Conservation (phyloP, 2,888 invertebrate species). For the Odontocerum albicorne region DNA sequence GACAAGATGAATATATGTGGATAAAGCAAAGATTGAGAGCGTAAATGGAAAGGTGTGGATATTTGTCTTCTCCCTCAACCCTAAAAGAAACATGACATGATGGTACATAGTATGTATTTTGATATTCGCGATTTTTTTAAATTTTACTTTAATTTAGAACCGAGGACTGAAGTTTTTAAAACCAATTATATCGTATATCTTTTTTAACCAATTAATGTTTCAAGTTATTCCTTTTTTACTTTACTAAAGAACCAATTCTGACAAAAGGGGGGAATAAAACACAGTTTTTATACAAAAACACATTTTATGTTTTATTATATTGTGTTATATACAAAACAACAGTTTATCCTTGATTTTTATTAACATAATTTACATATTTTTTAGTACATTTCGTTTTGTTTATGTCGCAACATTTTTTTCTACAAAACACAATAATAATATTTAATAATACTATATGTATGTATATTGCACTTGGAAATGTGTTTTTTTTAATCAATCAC, state of each 20-base stretch:
- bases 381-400: slow-evolving; percentile 17
- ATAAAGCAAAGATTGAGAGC: too few relatives aligned
- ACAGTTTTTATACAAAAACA: slow-evolving; percentile 30
- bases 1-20: too few relatives aligned
- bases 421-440: not conserved
- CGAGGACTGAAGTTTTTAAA: too few relatives aligned
- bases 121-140: too few relatives aligned
- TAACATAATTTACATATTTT: slow-evolving; percentile 34
- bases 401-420: slow-evolving; percentile 17
- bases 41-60: too few relatives aligned
- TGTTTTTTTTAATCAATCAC: not conserved
- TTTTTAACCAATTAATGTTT: too few relatives aligned
- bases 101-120: too few relatives aligned
- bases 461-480: not conserved
- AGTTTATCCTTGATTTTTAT: slow-evolving; percentile 34
- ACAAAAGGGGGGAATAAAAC: not conserved
- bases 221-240: too few relatives aligned
- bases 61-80: too few relatives aligned
- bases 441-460: not conserved
- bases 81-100: too few relatives aligned
- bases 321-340: slow-evolving; percentile 38
- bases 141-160: not conserved
- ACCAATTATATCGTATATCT: too few relatives aligned
- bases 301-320: slow-evolving; percentile 36
- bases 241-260: too few relatives aligned